Percentiles rank a stretch among this genome's conserved stretches.
These are phyloP conservation scores for Nannobrachium achirus DNA, from an alignment of 2,113 vertebrate genomes.

Conservation along the genomic window DNA sequence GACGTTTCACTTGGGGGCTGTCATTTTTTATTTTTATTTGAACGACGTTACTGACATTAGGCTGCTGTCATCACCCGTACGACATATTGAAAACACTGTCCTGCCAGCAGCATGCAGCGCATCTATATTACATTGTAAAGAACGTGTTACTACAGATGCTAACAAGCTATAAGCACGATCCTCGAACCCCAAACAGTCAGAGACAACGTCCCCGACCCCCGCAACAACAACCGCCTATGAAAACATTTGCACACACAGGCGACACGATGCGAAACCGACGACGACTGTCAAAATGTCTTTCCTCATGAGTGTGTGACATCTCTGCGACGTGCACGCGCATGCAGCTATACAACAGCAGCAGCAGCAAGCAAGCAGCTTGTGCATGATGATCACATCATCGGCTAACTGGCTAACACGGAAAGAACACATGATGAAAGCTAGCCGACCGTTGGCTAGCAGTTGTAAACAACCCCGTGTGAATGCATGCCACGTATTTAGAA, in stretches of 20 bases:
- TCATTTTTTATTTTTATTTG: slow-evolving; percentile 8
- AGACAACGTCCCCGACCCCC: not conserved
- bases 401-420: slow-evolving; percentile 48
- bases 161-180: slow-evolving; percentile 38
- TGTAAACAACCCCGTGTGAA: slow-evolving; percentile 66
- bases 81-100: slow-evolving; percentile 10
- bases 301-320: slow-evolving; percentile 17
- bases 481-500: slow-evolving; percentile 49
- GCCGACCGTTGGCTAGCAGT: slow-evolving; percentile 55
- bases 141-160: slow-evolving; percentile 19
- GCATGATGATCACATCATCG: not conserved
- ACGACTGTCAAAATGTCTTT: slow-evolving; percentile 12
- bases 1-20: not conserved
- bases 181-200: not conserved
- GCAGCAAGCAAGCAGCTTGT: not conserved
- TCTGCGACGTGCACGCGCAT: slow-evolving; percentile 3
- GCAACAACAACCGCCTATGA: not conserved
- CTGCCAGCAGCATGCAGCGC: slow-evolving; percentile 62
- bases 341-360: too few species aligned
- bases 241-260: not conserved
- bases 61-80: slow-evolving; percentile 13
- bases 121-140: slow-evolving; percentile 19
- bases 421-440: slow-evolving; percentile 40
- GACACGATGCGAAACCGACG: not conserved
- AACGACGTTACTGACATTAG: slow-evolving; percentile 28